Conservation (phyloP, 1,140 invertebrate genomes). For the Lutraria rhynchaena region DNA sequence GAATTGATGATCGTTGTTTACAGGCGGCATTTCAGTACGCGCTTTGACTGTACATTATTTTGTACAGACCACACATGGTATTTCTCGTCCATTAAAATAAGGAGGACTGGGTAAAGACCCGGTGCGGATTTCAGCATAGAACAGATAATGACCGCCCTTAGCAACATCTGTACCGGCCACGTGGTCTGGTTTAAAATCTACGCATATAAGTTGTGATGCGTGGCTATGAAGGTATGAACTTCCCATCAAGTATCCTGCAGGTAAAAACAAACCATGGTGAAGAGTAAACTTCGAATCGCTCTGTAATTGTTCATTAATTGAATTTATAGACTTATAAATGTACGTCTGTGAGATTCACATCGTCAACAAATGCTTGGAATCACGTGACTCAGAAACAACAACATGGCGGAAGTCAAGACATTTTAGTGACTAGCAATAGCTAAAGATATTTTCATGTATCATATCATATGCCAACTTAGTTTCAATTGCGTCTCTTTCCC, state of each 20-base stretch:
- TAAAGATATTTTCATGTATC: no score
- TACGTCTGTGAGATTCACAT: neutral
- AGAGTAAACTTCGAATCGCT: neutral
- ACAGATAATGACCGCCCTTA: conserved; percentile 10
- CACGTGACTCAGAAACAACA: no score
- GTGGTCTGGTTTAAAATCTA: conserved; percentile 17
- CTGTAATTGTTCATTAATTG: neutral
- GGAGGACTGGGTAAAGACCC: neutral
- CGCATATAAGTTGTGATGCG: conserved; percentile 15
- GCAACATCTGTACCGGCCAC: neutral
- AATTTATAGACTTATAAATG: neutral
- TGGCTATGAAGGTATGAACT: conserved; percentile 23
- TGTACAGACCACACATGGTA: conserved; percentile 34
- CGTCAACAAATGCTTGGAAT: neutral
- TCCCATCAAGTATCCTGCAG: conserved; percentile 38
- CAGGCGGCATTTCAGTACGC: no score
- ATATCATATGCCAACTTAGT: no score
- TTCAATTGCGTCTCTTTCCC: no score
- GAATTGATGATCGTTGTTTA: no score
- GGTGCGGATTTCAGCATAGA: conserved; percentile 23
- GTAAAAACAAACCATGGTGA: neutral
- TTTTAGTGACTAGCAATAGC: no score
- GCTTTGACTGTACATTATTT: no score
- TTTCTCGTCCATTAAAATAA: conserved; percentile 17
- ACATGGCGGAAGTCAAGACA: no score